Evolutionary conservation across 1,140 invertebrate genomes (phyloP).

Genomic region (Aphis craccivora): DNA sequence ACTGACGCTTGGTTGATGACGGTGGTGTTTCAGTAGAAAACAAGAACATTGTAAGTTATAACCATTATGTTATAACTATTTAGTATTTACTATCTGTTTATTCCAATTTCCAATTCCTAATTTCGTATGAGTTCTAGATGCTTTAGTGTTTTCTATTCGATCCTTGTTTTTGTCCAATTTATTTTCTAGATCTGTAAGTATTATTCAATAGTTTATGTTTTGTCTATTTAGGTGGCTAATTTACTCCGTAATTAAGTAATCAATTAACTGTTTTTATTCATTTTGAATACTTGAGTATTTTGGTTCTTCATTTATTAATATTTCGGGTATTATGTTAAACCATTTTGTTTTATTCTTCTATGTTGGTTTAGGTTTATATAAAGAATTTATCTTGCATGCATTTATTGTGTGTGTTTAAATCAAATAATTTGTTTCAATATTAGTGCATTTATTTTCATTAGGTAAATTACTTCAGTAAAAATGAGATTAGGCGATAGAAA

Average conservation of each 20-base stretch:
- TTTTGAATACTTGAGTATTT: neutral
- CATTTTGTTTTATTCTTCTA: neutral
- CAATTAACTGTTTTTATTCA: neutral
- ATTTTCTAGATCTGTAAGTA: neutral
- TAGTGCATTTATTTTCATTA: neutral
- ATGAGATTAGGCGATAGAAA: constrained; percentile 56
- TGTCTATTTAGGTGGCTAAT: neutral
- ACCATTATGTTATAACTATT: too few species aligned
- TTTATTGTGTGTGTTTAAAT: neutral
- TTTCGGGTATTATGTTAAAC: neutral
- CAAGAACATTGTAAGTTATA: neutral
- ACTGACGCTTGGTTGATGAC: constrained; percentile 18
- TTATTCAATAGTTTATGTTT: neutral
- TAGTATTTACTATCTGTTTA: neutral
- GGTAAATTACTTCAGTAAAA: constrained; percentile 15
- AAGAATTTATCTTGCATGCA: neutral
- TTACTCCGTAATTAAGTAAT: neutral
- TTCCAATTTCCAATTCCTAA: too few species aligned
- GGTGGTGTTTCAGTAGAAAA: neutral
- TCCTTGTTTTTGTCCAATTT: neutral
- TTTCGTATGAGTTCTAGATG: neutral
- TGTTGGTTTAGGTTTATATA: neutral
- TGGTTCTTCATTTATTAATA: neutral
- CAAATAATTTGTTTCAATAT: neutral
- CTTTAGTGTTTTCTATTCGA: neutral